Conservation (phyloP, 2,888 invertebrate genomes). For the Habroteleia sp. region DNA sequence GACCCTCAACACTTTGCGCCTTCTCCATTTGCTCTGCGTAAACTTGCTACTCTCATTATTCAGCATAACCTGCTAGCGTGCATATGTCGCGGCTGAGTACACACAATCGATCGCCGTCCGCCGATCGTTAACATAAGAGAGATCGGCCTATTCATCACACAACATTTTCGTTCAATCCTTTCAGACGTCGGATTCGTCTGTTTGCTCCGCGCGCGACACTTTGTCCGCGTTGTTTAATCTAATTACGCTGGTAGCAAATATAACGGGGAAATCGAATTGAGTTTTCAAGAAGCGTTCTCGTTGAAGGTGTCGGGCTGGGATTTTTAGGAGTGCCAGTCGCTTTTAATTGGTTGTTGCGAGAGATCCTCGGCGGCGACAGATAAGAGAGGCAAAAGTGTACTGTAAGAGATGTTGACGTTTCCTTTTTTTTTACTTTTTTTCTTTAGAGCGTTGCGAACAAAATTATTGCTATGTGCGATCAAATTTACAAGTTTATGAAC, state of each 20-base stretch:
- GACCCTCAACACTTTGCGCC: conserved; percentile 69
- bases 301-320: conserved; percentile 15
- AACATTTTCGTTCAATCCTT: conserved; percentile 43
- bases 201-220: conserved; percentile 30
- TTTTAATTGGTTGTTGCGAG: conserved; percentile 40
- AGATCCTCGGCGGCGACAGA: not conserved
- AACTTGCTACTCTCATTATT: conserved; percentile 61
- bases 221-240: conserved; percentile 41
- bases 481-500: no score
- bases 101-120: conserved; percentile 46
- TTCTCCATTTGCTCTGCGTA: conserved; percentile 72
- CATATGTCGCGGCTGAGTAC: conserved; percentile 47
- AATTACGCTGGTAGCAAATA: conserved; percentile 31
- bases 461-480: no score
- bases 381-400: conserved; percentile 1
- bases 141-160: conserved; percentile 20
- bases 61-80: conserved; percentile 30
- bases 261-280: conserved; percentile 20
- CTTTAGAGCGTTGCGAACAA: no score
- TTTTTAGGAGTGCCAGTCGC: conserved; percentile 16
- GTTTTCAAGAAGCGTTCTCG: conserved; percentile 32
- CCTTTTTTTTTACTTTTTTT: no score
- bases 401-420: no score
- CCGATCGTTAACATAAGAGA: conserved; percentile 31
- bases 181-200: conserved; percentile 19